Conservation (phyloP, 2,113 vertebrate species). For the Oncorhynchus keta region DNA sequence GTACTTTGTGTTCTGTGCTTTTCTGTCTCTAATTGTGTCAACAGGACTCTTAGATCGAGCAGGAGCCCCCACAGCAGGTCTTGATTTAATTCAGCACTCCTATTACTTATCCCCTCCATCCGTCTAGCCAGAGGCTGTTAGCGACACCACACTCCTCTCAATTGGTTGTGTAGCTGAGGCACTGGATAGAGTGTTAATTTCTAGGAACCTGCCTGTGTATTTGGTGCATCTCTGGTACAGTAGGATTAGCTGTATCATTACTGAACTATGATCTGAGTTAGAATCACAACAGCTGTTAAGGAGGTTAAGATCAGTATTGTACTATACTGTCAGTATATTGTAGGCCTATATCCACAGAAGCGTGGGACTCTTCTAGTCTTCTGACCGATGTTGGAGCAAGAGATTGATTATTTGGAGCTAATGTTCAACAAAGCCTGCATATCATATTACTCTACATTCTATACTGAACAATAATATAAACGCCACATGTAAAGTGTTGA, state of each 20-base stretch:
- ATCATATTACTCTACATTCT: conserved; percentile 28
- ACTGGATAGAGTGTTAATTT: background rate
- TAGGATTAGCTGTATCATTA: background rate
- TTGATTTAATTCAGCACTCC: conserved; percentile 3
- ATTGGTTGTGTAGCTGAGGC: background rate
- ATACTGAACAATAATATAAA: background rate
- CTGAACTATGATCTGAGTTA: too few species aligned
- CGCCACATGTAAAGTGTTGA: too few species aligned
- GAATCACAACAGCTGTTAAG: too few species aligned
- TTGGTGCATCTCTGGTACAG: background rate
- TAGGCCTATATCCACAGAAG: background rate
- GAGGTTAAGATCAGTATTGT: background rate
- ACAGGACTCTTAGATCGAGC: background rate
- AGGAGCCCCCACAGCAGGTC: conserved; percentile 11
- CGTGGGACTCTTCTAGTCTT: background rate
- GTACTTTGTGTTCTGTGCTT: background rate
- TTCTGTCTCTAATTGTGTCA: background rate
- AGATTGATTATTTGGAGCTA: background rate
- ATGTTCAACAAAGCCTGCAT: conserved; percentile 16
- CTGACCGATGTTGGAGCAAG: background rate
- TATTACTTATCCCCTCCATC: background rate
- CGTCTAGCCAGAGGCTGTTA: background rate
- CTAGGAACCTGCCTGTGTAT: background rate
- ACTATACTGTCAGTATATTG: background rate
- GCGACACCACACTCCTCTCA: conserved; percentile 5